Evolutionary conservation across 2,888 invertebrate genomes (phyloP), one percentile per base, ranked within the genome.

Genomic region (Augiades crinisus): DNA sequence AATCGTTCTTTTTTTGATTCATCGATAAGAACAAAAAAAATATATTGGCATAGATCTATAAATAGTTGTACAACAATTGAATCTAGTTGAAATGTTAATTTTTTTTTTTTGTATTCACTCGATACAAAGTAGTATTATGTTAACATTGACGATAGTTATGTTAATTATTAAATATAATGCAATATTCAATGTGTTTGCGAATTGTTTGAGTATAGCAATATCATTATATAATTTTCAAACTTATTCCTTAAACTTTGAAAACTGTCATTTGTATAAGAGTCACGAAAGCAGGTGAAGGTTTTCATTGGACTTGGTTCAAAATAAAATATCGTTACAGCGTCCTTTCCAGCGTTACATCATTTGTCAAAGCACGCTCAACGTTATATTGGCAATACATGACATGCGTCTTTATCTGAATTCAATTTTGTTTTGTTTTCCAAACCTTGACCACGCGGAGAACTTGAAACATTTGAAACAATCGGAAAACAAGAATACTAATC

Each of bases 221-320:
- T n/a, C n/a, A n/a, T n/a, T n/a, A n/a, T n/a, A n/a, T 14, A 47
- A 13, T 8, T 10, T 30, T 30, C 19, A 19, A 17, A 30, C 14
- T 12, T 8, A 16, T 27, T 21, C 8, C 27, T 41, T 30, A 19
- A 30, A 40, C 17, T 7, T 38, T 22, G 10, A 19, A 47, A 41
- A 41, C 17, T 22, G n/a, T 14, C 12, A 50, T 50, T 50, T 27
- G 21, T 63, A 70, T 68, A 62, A 69, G 66, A 61, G 67, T 73
- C 78, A 77, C 75, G 75, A 71, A 78, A 74, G 57, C 64, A 75
- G 75, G 74, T 70, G 72, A 80, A 75, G 70, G 70, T 66, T 68
- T 52, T 38, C 53, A 47, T 51, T 53, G 38, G 51, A 60, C 45
- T 47, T 51, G 6, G 24, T 24, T 41, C 13, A 37, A 52, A 40